phyloP scores from a whole-genome alignment of 2,113 vertebrate species.

The Antigone vipio region DNA sequence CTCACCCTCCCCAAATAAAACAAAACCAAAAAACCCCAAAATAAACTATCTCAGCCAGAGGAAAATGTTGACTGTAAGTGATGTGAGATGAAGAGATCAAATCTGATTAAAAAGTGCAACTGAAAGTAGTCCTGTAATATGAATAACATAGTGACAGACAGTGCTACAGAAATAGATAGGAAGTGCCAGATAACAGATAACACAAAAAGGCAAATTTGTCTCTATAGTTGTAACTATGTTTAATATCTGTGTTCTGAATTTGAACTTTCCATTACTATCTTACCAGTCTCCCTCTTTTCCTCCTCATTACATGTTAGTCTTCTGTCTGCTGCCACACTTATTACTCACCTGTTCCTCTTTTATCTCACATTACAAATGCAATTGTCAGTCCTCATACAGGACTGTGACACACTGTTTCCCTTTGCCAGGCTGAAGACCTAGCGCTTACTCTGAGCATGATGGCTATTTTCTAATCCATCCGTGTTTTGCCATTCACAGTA shows the following conservation, averaged over 20 bases:
- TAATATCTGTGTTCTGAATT: background rate
- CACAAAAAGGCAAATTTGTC: background rate
- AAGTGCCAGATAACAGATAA: background rate
- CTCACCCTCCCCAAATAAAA: background rate
- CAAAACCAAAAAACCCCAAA: background rate
- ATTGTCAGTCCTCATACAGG: background rate
- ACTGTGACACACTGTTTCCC: background rate
- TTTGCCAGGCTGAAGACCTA: background rate
- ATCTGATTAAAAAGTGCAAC: background rate
- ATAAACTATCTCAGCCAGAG: background rate
- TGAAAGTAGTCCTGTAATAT: background rate
- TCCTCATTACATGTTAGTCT: background rate
- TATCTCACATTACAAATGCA: background rate
- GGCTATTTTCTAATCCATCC: accelerated
- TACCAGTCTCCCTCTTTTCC: background rate
- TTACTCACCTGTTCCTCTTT: background rate
- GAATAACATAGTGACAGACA: background rate
- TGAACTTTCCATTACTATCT: background rate
- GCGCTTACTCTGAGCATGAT: background rate
- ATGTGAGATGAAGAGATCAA: background rate
- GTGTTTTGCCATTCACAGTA: background rate
- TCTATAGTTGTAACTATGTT: background rate
- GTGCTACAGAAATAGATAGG: background rate
- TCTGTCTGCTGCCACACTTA: background rate
- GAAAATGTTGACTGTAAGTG: background rate